Base-by-base conservation (phyloP, 2,113 vertebrate genomes). In the Neogobius melanostomus region DNA sequence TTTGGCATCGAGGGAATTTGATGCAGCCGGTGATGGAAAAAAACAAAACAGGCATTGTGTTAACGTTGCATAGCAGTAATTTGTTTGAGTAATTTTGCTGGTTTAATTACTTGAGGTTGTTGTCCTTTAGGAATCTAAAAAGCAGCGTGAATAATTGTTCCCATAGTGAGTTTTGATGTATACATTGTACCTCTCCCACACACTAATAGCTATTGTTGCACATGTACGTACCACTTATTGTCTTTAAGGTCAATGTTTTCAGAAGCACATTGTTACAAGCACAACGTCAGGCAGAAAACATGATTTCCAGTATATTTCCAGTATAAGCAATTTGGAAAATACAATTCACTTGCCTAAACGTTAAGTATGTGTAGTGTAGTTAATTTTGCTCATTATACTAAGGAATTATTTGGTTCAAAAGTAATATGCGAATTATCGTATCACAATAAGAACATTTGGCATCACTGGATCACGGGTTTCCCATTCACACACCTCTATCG, bases 21-120 rank as follows among this genome's bases (percentile, higher is more conserved):
- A 10, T 60, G 8, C 8, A 11, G 10, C 15, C 16, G 16, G 36
- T 54, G 54, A 63, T 68, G 28, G 1, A n/a, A 69, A 71, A 16
- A 48, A 16, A 1, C 12, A 69, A 71, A 21, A 48, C 64, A 43
- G 11, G 2, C 16, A 42, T 16, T 7, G 14, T 50, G 44, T 57
- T n/a, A 69, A 45, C 44, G 59, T 6, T 43, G 59, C 7, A 11
- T 45, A 11, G 10, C 7, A 60, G 67, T 48, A 3, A 17, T 59
- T 28, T 12, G 46, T 49, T 48, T 46, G 4, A 53, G 45, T 54
- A 28, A 16, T 44, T 69, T 57, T 42, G 28, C 21, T 45, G 5
- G 17, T 65, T 72, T 68, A 36, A 73, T 21, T n/a, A 54, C 42
- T 53, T 64, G 73, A 36, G 9, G 66, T 66, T 64, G 7, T 57